phyloP scores from a whole-genome alignment of 2,888 invertebrate species.

The Nomada fabriciana region DNA sequence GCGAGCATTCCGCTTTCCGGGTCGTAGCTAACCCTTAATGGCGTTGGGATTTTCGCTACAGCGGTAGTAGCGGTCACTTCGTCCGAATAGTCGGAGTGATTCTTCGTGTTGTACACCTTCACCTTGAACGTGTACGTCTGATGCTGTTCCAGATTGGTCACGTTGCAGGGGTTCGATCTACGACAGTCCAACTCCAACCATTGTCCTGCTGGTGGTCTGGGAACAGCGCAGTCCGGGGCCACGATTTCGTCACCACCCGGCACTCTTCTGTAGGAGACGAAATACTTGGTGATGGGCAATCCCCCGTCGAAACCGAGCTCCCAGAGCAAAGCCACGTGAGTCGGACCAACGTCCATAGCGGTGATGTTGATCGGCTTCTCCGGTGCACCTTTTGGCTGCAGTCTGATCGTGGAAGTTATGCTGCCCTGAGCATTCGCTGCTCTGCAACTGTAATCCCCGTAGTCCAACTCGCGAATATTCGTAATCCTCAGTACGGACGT shows the following conservation, averaged over 20 bases:
- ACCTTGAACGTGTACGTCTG: conserved; percentile 95
- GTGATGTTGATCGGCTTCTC: conserved; percentile 91
- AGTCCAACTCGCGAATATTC: conserved; percentile 92
- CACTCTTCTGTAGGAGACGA: conserved; percentile 92
- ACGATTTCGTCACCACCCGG: conserved; percentile 87
- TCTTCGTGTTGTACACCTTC: conserved; percentile 94
- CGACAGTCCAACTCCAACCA: conserved; percentile 95
- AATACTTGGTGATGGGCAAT: conserved; percentile 93
- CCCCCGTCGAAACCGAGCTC: conserved; percentile 97
- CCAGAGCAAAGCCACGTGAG: conserved; percentile 93
- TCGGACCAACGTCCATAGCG: conserved; percentile 91
- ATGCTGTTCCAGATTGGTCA: conserved; percentile 93
- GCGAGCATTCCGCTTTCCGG: conserved; percentile 90
- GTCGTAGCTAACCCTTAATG: conserved; percentile 93
- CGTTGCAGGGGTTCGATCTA: conserved; percentile 94
- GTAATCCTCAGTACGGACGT: conserved; percentile 91
- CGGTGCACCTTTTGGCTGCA: conserved; percentile 95
- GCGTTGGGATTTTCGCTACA: conserved; percentile 93
- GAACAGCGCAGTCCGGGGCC: conserved; percentile 87
- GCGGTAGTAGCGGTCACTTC: conserved; percentile 93
- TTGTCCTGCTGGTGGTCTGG: conserved; percentile 87
- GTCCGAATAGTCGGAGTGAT: conserved; percentile 94
- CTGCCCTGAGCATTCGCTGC: conserved; percentile 93
- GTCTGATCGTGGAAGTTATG: conserved; percentile 90
- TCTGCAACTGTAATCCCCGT: conserved; percentile 96